A percentile compares a stretch with the other conserved stretches of the same genome.
Conservation (phyloP, 92 coral and sea anemone species). For the Porites cylindrica region DNA sequence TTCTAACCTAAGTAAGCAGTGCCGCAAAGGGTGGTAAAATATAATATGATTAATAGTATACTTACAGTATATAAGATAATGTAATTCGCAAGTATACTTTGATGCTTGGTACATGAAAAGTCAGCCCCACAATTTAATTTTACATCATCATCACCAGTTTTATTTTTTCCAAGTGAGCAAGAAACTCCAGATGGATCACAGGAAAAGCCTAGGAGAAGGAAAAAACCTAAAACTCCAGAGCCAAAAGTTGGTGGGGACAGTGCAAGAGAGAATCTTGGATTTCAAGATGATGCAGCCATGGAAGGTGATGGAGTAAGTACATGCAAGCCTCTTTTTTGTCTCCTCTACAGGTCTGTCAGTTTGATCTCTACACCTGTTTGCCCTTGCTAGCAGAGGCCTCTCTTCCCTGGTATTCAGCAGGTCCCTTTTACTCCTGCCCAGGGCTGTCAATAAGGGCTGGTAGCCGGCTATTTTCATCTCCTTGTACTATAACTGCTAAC, state of each 20-base stretch:
- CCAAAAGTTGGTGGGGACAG: conserved; percentile 60
- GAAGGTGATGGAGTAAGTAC: conserved; percentile 33
- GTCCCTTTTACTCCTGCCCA: background rate
- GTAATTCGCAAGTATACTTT: too few relatives aligned
- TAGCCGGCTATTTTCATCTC: background rate
- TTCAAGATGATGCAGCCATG: conserved; percentile 59
- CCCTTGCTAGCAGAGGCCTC: too few relatives aligned
- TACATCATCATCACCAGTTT: background rate
- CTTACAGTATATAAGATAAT: too few relatives aligned
- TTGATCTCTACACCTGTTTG: too few relatives aligned
- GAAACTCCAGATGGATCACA: conserved; percentile 65
- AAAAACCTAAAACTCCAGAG: conserved; percentile 77
- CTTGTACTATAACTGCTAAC: background rate
- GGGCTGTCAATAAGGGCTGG: too few relatives aligned
- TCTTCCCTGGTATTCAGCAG: too few relatives aligned
- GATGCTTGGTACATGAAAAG: background rate
- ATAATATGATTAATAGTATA: too few relatives aligned
- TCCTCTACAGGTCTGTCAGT: background rate
- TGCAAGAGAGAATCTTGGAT: conserved; percentile 87
- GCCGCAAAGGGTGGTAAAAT: too few relatives aligned
- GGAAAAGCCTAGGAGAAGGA: conserved; percentile 70
- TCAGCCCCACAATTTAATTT: background rate
- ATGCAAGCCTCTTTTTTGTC: background rate
- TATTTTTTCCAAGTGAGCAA: conserved; percentile 41
- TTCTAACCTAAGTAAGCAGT: too few relatives aligned